These are phyloP conservation scores for Apodemia duryi DNA, from an alignment of 2,888 invertebrate species.

Conservation along the genomic window DNA sequence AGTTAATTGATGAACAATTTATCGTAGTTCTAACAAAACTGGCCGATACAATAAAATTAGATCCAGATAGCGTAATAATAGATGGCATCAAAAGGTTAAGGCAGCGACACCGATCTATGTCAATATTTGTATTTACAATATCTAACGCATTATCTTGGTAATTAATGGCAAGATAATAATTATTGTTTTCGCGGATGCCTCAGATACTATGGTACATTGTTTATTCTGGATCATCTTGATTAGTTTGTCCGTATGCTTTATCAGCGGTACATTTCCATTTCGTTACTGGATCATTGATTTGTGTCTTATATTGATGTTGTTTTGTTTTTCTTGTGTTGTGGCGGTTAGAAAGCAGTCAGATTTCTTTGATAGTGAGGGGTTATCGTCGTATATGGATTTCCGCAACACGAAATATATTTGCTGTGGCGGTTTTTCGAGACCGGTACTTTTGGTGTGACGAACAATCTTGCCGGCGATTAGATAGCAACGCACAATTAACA, in stretches of 20 bases:
- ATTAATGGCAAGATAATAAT: conserved; percentile 39
- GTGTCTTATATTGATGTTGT: not conserved
- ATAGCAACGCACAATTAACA: too few species aligned
- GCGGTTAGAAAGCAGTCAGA: too few species aligned
- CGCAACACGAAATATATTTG: too few species aligned
- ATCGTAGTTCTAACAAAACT: conserved; percentile 31
- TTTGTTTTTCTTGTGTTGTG: too few species aligned
- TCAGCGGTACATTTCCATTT: conserved; percentile 14
- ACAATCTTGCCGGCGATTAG: too few species aligned
- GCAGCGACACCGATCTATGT: conserved; percentile 66
- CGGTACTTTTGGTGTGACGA: too few species aligned
- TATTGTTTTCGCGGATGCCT: conserved; percentile 36
- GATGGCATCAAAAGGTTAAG: conserved; percentile 62
- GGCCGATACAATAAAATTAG: conserved; percentile 44
- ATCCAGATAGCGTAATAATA: conserved; percentile 60
- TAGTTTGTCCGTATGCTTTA: not conserved
- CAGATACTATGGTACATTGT: conserved; percentile 39
- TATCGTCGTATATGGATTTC: too few species aligned
- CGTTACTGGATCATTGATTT: not conserved
- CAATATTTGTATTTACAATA: conserved; percentile 64
- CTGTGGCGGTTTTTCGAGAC: too few species aligned
- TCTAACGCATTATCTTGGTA: conserved; percentile 34
- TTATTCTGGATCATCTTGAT: conserved; percentile 19
- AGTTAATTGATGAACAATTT: conserved; percentile 21
- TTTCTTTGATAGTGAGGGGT: too few species aligned